Conservation (phyloP, 2,113 vertebrate genomes). For the Arenaria interpres region DNA sequence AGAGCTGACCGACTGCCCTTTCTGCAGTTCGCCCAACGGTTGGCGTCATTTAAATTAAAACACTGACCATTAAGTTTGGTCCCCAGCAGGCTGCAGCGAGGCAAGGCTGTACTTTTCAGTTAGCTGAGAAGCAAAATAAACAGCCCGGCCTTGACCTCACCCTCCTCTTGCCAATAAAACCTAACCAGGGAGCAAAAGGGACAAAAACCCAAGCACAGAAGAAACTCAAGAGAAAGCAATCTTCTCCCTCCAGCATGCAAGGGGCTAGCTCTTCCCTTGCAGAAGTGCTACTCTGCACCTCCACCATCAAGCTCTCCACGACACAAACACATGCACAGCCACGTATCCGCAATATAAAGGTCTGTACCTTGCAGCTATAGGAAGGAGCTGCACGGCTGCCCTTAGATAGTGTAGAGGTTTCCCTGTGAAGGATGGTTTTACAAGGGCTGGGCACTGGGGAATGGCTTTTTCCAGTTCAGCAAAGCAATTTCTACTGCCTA, state of each 20-base stretch:
- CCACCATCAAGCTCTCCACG: neutral
- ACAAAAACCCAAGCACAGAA: neutral
- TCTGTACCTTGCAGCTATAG: neutral
- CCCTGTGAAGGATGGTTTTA: neutral
- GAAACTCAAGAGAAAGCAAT: neutral
- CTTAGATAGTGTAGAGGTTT: neutral
- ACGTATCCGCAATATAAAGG: neutral
- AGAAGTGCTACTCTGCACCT: neutral
- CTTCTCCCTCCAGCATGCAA: neutral
- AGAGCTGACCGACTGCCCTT: neutral
- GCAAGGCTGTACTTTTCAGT: neutral
- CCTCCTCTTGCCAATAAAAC: neutral
- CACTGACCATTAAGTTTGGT: neutral
- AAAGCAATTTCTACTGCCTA: neutral
- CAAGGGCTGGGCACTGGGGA: neutral
- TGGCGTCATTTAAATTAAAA: neutral
- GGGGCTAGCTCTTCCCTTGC: neutral
- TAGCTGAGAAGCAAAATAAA: slow-evolving; percentile 18
- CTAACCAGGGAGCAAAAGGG: neutral
- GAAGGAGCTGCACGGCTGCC: neutral
- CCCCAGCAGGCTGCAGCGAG: neutral
- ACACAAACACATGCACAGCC: neutral
- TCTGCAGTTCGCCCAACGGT: fast-evolving
- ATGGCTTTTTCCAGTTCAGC: neutral
- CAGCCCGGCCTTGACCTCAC: neutral